These are phyloP conservation scores for Dasypogon diadema DNA, from an alignment of 2,888 invertebrate genomes.

Conservation along the genomic window DNA sequence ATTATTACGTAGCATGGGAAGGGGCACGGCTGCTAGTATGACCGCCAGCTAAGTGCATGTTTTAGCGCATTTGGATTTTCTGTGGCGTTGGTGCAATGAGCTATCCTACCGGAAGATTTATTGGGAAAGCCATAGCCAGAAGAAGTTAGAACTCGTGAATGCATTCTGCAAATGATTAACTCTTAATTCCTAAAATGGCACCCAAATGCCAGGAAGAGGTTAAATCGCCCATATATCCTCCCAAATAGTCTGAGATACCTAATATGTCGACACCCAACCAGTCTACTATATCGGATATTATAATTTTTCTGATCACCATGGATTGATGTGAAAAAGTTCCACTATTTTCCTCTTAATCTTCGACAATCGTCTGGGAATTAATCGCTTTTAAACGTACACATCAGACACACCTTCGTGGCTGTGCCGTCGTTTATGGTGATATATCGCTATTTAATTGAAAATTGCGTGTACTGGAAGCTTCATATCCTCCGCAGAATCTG, in stretches of 20 bases:
- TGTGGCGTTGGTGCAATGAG: not conserved
- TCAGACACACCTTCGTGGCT: slow-evolving; percentile 4
- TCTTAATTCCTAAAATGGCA: slow-evolving; percentile 11
- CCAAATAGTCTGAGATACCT: too few species aligned
- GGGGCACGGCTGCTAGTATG: not conserved
- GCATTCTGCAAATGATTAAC: not conserved
- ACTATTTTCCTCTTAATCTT: not conserved
- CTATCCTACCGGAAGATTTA: not conserved
- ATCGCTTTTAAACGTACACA: not conserved
- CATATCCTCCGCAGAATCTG: not conserved
- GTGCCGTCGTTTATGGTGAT: slow-evolving; percentile 20
- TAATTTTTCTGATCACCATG: too few species aligned
- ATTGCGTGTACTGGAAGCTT: slow-evolving; percentile 40
- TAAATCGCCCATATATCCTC: not conserved
- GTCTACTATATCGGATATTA: too few species aligned
- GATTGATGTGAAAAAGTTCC: not conserved
- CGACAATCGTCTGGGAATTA: not conserved
- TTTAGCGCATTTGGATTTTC: not conserved
- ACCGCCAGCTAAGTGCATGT: slow-evolving; percentile 19
- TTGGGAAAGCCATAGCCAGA: not conserved
- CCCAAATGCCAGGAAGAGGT: not conserved
- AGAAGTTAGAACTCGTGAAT: slow-evolving; percentile 18
- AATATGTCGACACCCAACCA: too few species aligned
- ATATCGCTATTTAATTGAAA: slow-evolving; percentile 49
- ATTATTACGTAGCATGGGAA: slow-evolving; percentile 34